These are phyloP conservation scores for Aphelocoma californica DNA, from an alignment of 2,797 vertebrate genomes.

Conservation along the genomic window DNA sequence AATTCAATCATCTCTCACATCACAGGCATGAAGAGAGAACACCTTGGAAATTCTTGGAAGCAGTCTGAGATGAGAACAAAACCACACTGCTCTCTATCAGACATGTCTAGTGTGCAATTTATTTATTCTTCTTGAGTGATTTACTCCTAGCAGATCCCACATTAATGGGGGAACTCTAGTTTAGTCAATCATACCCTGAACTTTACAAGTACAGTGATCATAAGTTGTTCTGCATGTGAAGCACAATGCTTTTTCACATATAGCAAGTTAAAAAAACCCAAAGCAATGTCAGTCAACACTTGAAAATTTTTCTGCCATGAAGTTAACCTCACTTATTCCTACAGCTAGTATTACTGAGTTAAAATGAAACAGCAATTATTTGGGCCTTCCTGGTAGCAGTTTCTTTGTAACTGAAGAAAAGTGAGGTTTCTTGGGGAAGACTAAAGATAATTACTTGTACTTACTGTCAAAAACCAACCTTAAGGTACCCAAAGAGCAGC, in stretches of 20 bases:
- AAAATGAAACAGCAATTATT: background rate
- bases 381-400: background rate
- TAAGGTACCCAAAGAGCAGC: background rate
- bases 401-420: background rate
- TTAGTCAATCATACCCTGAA: background rate
- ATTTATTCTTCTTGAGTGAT: background rate
- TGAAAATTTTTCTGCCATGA: background rate
- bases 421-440: background rate
- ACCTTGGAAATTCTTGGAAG: background rate
- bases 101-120: background rate
- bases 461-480: background rate
- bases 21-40: background rate
- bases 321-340: background rate
- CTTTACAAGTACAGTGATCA: background rate
- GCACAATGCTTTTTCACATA: background rate
- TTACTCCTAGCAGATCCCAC: background rate
- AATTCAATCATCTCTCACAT: background rate
- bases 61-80: background rate
- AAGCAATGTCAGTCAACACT: background rate
- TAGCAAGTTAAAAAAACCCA: fast-evolving
- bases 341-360: background rate
- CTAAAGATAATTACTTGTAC: background rate
- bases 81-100: background rate
- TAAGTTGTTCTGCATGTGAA: background rate
- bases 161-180: background rate